Evolutionary conservation across 2,113 vertebrate genomes (phyloP), one percentile per base, ranked within the genome.

Genomic region (Labrus mixtus): DNA sequence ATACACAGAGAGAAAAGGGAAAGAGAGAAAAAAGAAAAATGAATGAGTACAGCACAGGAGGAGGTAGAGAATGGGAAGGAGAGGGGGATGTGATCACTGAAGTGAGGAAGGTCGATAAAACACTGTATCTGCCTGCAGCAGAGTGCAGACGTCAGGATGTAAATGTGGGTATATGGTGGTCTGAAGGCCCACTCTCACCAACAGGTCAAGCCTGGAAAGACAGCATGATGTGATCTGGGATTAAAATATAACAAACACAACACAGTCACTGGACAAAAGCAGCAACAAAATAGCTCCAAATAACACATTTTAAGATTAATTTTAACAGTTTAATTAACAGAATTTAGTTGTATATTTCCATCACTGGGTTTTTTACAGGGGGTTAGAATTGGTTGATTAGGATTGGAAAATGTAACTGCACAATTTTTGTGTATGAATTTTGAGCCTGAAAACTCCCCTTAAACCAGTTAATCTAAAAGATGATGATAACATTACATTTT

Each of bases 121-220:
- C 25, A 67, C 0, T 53, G 82, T 83, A 67, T 76, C 87, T 19
- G 59, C 64, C 79, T 70, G 75, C 68, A 80, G 76, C 74, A 61
- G 25, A 74, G 37, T 56, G 76, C 68, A 67, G 13, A 82, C 29
- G 11, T 73, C 68, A 81, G 70, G 68, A 66, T 64, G 70, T 55
- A 64, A 55, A 15, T 23, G 23, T 69, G 72, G 68, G 45, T 33
- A 50, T 55, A 85, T 41, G 76, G 2, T 64, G 17, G 39, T 76
- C 19, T 54, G 53, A 39, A 76, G 0, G 10, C 25, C 25, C 2
- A 3, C 62, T 51, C 20, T 29, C 57, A 67, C 41, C 22, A 23
- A 67, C 23, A 58, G 56, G 46, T 22, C 33, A 43, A 22, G 77
- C 0, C 57, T 55, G 71, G 53, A 72, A 20, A 57, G 51, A 66